Conservation (phyloP, 1,140 invertebrate species). For the Popillia japonica region DNA sequence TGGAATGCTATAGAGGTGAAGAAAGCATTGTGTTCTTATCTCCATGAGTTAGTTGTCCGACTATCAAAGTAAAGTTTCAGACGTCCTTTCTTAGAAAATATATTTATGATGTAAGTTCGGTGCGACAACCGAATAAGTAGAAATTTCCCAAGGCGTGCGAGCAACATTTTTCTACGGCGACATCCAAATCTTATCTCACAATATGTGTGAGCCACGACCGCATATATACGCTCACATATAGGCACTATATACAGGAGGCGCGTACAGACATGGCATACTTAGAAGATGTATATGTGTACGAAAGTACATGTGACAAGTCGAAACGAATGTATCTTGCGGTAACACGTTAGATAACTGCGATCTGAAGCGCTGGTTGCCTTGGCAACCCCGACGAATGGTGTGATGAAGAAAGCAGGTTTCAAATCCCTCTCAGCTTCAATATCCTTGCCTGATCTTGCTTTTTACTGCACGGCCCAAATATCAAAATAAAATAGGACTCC, state of each 20-base stretch:
- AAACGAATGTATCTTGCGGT: conserved; percentile 55
- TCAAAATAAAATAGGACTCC: conserved; percentile 47
- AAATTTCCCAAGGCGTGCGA: conserved; percentile 45
- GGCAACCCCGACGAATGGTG: conserved; percentile 46
- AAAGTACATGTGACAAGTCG: conserved; percentile 53
- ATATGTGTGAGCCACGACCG: conserved; percentile 47
- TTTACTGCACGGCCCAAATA: conserved; percentile 49
- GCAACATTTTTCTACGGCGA: conserved; percentile 43
- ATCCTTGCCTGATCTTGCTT: conserved; percentile 48
- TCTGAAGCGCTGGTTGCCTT: conserved; percentile 47
- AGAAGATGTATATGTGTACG: conserved; percentile 2
- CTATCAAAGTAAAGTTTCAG: conserved; percentile 29
- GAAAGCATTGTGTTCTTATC: not conserved
- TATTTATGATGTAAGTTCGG: conserved; percentile 47
- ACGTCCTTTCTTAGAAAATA: conserved; percentile 39
- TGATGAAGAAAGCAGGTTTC: conserved; percentile 41
- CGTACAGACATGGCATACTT: not conserved
- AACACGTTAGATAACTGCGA: conserved; percentile 54
- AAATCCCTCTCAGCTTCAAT: conserved; percentile 51
- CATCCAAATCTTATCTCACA: conserved; percentile 52
- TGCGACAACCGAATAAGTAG: conserved; percentile 47
- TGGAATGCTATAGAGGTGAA: not conserved
- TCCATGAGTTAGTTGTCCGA: conserved; percentile 4
- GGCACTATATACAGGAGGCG: not conserved
- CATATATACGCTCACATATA: conserved; percentile 27